Conservation (phyloP, 1,140 invertebrate genomes). For the Drosophila arizonae region DNA sequence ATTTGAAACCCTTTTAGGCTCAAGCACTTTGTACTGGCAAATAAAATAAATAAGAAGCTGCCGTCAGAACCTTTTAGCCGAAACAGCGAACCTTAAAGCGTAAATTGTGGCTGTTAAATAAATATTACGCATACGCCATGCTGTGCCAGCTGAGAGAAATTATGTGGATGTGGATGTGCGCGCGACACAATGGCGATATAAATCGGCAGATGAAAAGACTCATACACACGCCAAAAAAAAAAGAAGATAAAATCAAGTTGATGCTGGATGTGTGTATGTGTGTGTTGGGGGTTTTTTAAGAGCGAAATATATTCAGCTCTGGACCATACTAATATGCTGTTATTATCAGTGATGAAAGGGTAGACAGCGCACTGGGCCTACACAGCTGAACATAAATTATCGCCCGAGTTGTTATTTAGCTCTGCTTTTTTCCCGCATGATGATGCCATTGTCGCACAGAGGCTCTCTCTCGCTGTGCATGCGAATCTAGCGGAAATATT, state of each 20-base stretch:
- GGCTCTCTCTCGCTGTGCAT: slow-evolving; percentile 26
- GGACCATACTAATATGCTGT: slow-evolving; percentile 65
- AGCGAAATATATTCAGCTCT: slow-evolving; percentile 41
- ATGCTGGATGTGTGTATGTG: slow-evolving; percentile 14
- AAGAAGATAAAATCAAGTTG: slow-evolving; percentile 22
- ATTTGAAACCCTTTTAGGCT: slow-evolving; percentile 34
- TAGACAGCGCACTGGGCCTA: slow-evolving; percentile 63
- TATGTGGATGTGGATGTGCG: slow-evolving; percentile 14
- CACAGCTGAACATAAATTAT: slow-evolving; percentile 65
- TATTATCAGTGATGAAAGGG: slow-evolving; percentile 78
- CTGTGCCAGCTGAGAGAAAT: slow-evolving; percentile 27
- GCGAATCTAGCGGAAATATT: slow-evolving; percentile 43
- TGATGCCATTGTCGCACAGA: slow-evolving; percentile 51
- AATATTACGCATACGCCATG: slow-evolving; percentile 70
- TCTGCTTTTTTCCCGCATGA: slow-evolving; percentile 35
- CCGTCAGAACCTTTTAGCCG: slow-evolving; percentile 36
- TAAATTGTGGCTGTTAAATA: slow-evolving; percentile 51
- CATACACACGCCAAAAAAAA: background rate
- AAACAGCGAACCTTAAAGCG: slow-evolving; percentile 35
- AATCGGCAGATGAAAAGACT: slow-evolving; percentile 63
- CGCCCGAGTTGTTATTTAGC: slow-evolving; percentile 16
- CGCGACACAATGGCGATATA: slow-evolving; percentile 60
- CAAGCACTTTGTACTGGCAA: slow-evolving; percentile 24
- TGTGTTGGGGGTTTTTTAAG: slow-evolving; percentile 33
- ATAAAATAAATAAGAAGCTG: slow-evolving; percentile 33